phyloP scores from a whole-genome alignment of 2,888 invertebrate genomes.

The Parnassius mnemosyne region DNA sequence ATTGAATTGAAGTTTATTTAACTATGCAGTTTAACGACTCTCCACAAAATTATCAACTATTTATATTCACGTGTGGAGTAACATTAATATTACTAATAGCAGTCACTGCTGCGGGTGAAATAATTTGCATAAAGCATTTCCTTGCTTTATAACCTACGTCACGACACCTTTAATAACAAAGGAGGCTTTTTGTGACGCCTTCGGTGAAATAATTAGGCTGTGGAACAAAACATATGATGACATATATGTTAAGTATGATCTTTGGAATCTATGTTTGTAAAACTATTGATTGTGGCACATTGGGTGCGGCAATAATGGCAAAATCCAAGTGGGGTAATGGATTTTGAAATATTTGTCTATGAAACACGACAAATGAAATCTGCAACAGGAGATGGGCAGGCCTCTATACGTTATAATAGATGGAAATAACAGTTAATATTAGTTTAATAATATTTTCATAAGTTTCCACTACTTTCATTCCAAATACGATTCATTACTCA shows the following conservation, averaged over 20 bases:
- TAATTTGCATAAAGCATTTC: conserved; percentile 71
- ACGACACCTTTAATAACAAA: conserved; percentile 71
- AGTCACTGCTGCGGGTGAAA: conserved; percentile 43
- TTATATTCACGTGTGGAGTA: conserved; percentile 33
- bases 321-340: too few species aligned
- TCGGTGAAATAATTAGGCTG: conserved; percentile 64
- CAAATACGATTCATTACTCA: too few species aligned
- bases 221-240: conserved; percentile 56
- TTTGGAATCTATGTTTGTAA: neutral
- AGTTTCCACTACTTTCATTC: too few species aligned
- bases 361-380: too few species aligned
- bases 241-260: conserved; percentile 12
- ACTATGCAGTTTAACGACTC: too few species aligned
- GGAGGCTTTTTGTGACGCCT: conserved; percentile 70
- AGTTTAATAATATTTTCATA: too few species aligned
- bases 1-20: too few species aligned
- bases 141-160: conserved; percentile 65
- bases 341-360: too few species aligned
- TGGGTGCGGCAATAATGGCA: too few species aligned
- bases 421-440: too few species aligned
- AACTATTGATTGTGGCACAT: neutral
- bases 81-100: conserved; percentile 40
- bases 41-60: conserved; percentile 14
- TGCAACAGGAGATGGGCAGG: too few species aligned
- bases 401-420: too few species aligned